A percentile compares a stretch with the other conserved stretches of the same genome.
Evolutionary conservation across 2,113 vertebrate species (phyloP).

Genomic region (Phalacrocorax aristotelis): DNA sequence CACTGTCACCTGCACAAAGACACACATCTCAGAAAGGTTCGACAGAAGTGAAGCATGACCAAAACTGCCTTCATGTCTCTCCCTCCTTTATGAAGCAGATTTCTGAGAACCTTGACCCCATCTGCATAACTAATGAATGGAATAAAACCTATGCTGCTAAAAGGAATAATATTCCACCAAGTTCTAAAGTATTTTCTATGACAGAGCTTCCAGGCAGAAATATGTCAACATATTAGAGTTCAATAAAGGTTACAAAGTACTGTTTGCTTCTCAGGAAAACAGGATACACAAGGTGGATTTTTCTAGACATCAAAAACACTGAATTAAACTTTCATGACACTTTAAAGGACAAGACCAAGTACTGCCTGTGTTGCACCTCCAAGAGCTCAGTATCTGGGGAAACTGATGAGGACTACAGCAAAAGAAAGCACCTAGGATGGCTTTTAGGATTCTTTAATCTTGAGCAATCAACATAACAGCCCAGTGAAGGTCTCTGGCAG

Average conservation of each 20-base stretch:
- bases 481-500: background rate
- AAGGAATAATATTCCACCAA: background rate
- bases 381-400: background rate
- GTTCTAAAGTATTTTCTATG: background rate
- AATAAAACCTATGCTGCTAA: background rate
- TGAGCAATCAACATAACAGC: background rate
- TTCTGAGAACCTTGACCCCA: background rate
- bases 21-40: background rate
- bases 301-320: background rate
- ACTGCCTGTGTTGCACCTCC: background rate
- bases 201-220: background rate
- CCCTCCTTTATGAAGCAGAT: background rate
- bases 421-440: background rate
- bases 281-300: background rate
- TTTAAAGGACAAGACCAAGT: background rate
- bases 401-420: background rate
- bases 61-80: background rate
- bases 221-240: background rate
- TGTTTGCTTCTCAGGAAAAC: background rate
- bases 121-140: background rate
- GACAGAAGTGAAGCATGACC: background rate
- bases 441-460: background rate
- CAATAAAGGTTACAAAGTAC: background rate
- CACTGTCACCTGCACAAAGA: background rate
- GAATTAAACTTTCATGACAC: background rate